phyloP scores from a whole-genome alignment of 1,140 invertebrate species.

The Drosophila malerkotliana region DNA sequence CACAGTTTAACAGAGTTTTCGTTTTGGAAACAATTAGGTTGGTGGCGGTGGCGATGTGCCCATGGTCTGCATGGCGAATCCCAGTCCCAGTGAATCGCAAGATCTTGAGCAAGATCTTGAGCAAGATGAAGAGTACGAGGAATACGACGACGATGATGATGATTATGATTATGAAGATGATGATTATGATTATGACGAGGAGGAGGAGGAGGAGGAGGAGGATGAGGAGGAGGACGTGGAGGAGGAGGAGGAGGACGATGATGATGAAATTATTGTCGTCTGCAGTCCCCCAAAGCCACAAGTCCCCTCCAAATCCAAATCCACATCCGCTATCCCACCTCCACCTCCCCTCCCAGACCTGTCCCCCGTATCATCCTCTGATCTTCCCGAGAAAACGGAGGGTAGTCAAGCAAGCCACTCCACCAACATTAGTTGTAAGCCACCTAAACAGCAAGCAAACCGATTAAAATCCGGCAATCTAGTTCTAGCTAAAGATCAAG shows the following conservation, averaged over 20 bases:
- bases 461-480: slow-evolving; percentile 42
- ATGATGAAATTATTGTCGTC: slow-evolving; percentile 67
- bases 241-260: slow-evolving; percentile 28
- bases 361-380: not conserved
- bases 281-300: slow-evolving; percentile 50
- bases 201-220: too few relatives aligned
- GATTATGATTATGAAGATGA: slow-evolving; percentile 7
- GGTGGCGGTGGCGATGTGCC: slow-evolving; percentile 37
- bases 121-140: slow-evolving; percentile 16
- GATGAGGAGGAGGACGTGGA: too few relatives aligned
- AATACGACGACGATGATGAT: slow-evolving; percentile 46
- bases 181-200: too few relatives aligned
- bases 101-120: slow-evolving; percentile 8
- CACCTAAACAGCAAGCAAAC: slow-evolving; percentile 23
- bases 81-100: slow-evolving; percentile 17
- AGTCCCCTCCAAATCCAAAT: not conserved
- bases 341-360: too few relatives aligned
- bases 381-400: not conserved
- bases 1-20: not conserved
- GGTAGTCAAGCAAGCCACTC: slow-evolving; percentile 15
- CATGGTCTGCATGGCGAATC: slow-evolving; percentile 31
- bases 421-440: slow-evolving; percentile 46
- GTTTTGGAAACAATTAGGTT: slow-evolving; percentile 57
- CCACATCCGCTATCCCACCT: not conserved
- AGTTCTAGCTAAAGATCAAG: slow-evolving; percentile 51